Conservation (phyloP, 2,797 vertebrate species). For the Heterohyrax brucei region DNA sequence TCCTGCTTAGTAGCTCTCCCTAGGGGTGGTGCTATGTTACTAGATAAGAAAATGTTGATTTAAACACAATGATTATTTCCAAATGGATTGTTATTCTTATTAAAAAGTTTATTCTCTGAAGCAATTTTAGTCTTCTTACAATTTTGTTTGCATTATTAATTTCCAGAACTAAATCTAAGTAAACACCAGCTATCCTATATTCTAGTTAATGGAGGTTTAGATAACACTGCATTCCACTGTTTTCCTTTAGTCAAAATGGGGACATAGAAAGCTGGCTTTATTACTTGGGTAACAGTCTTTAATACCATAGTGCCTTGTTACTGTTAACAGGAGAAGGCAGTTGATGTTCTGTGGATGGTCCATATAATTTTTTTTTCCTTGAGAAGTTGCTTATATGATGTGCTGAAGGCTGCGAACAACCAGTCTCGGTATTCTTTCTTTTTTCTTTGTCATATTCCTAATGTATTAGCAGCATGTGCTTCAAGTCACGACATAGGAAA, state of each 20-base stretch:
- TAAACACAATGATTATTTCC: slow-evolving; percentile 37
- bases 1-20: not conserved
- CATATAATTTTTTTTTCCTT: not conserved
- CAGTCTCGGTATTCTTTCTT: not conserved
- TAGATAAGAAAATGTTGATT: not conserved
- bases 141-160: slow-evolving; percentile 12
- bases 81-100: slow-evolving; percentile 35
- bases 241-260: not conserved
- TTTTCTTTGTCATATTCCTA: not conserved
- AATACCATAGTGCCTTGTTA: not conserved
- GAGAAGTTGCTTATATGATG: not conserved
- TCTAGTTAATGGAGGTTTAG: slow-evolving; percentile 63
- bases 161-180: slow-evolving; percentile 40
- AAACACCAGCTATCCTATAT: not conserved
- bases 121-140: slow-evolving; percentile 41
- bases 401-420: not conserved
- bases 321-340: not conserved
- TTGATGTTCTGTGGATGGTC: not conserved
- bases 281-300: not conserved
- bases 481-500: not conserved
- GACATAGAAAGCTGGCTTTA: not conserved
- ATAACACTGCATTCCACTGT: not conserved
- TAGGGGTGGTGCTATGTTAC: not conserved
- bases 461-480: not conserved
- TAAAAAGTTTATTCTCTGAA: slow-evolving; percentile 31